Base-by-base conservation (phyloP, 1,140 invertebrate genomes). In the Drosophila orena region DNA sequence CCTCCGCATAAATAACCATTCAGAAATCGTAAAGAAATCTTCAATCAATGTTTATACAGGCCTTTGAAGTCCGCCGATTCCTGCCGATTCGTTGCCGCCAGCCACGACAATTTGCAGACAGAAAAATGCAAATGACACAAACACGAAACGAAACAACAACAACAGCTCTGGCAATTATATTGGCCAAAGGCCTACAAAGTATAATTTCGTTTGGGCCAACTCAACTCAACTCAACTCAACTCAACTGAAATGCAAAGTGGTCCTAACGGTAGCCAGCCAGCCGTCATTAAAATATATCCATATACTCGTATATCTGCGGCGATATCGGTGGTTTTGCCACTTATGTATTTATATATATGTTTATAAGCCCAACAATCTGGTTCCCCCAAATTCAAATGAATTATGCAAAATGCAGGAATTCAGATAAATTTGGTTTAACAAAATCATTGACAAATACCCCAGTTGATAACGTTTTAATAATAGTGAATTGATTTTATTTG, bases 21-120 rank as follows among this genome's bases (percentile, higher is more conserved):
- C 84, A 89, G 79, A 89, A 89, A 89, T 89, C 84, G 84, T 89
- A 89, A 90, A 89, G 85, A 89, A 89, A 89, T 89, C 84, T 89
- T 89, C 84, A 89, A 89, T 89, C 84, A 89, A 89, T 89, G 85
- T 89, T 79, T 89, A 84, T 89, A 81, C 88, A 79, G 84, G 83
- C 83, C 77, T 75, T 86, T 86, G 81, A 86, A 73, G 76, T 83
- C 54, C 43, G 84, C 85, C 85, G 59, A 53, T 60, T 52, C 50
- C 50, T 53, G 70, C 68, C 68, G 37, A 38, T 38, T 12, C 37
- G 42, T 57, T 57, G 79, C 78, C 64, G 78, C 74, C 60, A 78
- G 81, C 83, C 37, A 81, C 83, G 74, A 85, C 83, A 85, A 81
- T 85, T 85, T 85, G 81, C 81, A 85, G 81, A 85, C 81, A 74